These are phyloP conservation scores for Chaetodon trifasciatus DNA, from an alignment of 2,797 vertebrate species.

Conservation along the genomic window DNA sequence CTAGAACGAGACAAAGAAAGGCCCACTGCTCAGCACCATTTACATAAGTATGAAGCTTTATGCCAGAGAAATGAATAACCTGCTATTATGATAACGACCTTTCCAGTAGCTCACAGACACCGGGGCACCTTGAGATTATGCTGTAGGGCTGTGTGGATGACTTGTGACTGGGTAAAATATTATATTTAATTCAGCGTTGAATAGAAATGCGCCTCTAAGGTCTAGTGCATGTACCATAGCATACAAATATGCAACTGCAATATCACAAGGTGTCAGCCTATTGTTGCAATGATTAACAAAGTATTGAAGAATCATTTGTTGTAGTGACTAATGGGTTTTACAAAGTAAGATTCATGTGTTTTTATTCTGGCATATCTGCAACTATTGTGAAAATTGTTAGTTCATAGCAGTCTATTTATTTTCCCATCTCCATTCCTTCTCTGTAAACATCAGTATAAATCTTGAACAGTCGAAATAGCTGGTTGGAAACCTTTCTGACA, in stretches of 20 bases:
- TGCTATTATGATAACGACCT: constrained; percentile 72
- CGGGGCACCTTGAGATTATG: constrained; percentile 71
- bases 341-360: constrained; percentile 8
- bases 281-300: constrained; percentile 13
- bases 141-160: constrained; percentile 35
- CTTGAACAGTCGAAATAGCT: not conserved
- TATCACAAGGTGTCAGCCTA: constrained; percentile 25
- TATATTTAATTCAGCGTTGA: constrained; percentile 44
- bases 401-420: constrained; percentile 1
- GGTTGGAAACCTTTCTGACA: constrained; percentile 29
- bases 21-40: constrained; percentile 61
- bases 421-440: not conserved
- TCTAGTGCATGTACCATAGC: constrained; percentile 1
- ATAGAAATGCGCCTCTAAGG: constrained; percentile 28
- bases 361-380: not conserved
- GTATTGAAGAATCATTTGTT: constrained; percentile 27
- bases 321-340: constrained; percentile 25
- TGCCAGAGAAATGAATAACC: constrained; percentile 70
- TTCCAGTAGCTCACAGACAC: constrained; percentile 65
- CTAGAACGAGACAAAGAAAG: constrained; percentile 69
- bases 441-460: constrained; percentile 21
- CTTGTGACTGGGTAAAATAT: constrained; percentile 46
- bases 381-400: not conserved
- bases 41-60: constrained; percentile 75
- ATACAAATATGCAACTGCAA: constrained; percentile 8